These are phyloP conservation scores for Onychomys arenicola DNA, from an alignment of 2,797 vertebrate species.

Conservation along the genomic window DNA sequence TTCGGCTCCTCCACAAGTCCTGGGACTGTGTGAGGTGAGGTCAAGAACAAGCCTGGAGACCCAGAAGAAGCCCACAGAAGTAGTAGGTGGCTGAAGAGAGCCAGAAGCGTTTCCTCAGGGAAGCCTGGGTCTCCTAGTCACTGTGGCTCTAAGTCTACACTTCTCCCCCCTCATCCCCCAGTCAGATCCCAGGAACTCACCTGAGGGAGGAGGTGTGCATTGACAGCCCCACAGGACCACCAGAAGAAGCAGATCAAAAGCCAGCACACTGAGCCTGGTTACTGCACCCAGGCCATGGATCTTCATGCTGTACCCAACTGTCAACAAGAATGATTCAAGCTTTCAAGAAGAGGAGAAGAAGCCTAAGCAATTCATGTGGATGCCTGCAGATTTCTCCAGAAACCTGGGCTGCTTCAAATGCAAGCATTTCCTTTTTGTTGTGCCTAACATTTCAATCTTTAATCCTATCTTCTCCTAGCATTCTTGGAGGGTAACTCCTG, in stretches of 20 bases:
- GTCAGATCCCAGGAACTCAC: neutral
- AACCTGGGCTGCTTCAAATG: neutral
- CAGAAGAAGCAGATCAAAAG: neutral
- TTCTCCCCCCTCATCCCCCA: neutral
- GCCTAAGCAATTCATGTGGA: neutral
- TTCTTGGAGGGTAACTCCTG: neutral
- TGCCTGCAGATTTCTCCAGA: neutral
- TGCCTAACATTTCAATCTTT: too few relatives aligned
- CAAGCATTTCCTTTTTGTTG: too few relatives aligned
- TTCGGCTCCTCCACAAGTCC: neutral
- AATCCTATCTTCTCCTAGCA: neutral
- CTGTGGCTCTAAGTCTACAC: neutral
- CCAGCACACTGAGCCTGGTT: fast-evolving
- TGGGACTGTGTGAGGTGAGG: neutral
- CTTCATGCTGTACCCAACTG: neutral
- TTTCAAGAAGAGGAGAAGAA: neutral
- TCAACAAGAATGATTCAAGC: neutral
- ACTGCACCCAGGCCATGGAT: fast-evolving
- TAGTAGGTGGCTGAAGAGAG: neutral
- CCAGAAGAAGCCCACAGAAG: neutral
- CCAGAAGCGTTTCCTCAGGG: neutral
- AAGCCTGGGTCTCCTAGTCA: neutral
- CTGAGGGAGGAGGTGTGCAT: fast-evolving
- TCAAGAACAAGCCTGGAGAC: neutral
- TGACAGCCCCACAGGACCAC: fast-evolving